These are phyloP conservation scores for Mormyrus hasselquistii DNA, from an alignment of 2,797 vertebrate species.

Conservation along the genomic window DNA sequence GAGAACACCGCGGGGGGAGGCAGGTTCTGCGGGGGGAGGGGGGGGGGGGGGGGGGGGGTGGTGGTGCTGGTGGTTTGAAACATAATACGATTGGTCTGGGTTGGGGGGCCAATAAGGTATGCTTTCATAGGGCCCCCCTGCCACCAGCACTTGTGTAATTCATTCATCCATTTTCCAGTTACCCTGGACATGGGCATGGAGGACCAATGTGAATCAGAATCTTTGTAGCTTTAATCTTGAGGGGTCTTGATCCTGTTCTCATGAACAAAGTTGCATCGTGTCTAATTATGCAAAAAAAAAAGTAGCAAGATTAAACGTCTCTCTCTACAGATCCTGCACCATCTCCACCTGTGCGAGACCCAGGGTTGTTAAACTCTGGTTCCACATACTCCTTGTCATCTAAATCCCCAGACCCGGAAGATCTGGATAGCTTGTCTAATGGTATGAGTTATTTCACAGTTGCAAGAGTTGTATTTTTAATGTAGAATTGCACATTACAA, in stretches of 20 bases:
- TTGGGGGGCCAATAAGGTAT: background rate
- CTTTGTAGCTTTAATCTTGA: background rate
- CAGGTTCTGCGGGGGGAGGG: too few relatives aligned
- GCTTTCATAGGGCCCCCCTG: background rate
- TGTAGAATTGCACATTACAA: background rate
- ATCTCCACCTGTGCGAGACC: conserved; percentile 75
- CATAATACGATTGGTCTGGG: background rate
- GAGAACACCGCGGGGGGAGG: too few relatives aligned
- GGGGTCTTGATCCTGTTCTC: background rate
- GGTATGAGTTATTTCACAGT: conserved; percentile 31
- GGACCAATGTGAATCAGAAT: background rate
- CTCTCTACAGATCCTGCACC: conserved; percentile 54
- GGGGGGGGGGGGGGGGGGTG: background rate
- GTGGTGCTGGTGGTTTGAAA: background rate
- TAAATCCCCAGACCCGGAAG: conserved; percentile 27
- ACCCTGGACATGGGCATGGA: background rate
- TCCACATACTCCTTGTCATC: conserved; percentile 38
- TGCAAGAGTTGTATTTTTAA: background rate
- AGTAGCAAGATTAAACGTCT: background rate
- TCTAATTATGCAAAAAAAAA: background rate
- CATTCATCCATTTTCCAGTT: background rate
- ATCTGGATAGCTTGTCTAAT: conserved; percentile 15
- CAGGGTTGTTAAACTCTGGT: conserved; percentile 54
- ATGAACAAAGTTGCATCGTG: background rate
- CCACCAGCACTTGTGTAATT: background rate